Percentiles rank a stretch among this genome's conserved stretches.
These are phyloP conservation scores for Imbricaverruca yamaguchii DNA, from an alignment of 2,888 invertebrate species.

Conservation along the genomic window DNA sequence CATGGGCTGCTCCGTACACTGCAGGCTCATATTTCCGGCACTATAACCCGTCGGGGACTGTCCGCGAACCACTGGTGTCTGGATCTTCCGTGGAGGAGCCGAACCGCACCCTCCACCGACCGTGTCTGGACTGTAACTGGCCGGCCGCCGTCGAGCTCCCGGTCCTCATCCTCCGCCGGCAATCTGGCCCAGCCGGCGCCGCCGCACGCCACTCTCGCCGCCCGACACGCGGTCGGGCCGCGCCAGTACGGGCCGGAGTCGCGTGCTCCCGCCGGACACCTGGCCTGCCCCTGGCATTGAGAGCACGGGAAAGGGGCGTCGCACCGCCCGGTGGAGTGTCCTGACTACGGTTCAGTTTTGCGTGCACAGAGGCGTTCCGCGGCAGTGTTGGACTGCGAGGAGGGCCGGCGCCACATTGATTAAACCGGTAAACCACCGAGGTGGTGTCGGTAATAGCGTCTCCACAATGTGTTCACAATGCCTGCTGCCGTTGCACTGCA, in stretches of 20 bases:
- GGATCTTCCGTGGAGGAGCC: not conserved
- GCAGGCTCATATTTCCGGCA: not conserved
- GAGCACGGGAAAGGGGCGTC: not conserved
- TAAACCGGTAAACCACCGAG: not conserved
- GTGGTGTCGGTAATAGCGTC: not conserved
- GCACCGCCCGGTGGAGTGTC: not conserved
- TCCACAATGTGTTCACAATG: not conserved
- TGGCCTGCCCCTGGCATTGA: not conserved
- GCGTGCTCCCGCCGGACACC: not conserved
- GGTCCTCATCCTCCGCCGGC: not conserved
- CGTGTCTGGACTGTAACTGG: not conserved
- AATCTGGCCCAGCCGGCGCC: not conserved
- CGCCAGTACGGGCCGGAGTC: not conserved
- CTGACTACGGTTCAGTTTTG: not conserved
- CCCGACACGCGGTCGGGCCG: not conserved
- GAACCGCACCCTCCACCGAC: not conserved
- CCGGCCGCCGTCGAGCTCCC: not conserved
- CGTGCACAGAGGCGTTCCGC: not conserved
- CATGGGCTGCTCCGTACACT: conserved; percentile 3
- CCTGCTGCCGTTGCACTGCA: not conserved
- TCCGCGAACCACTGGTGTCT: not conserved
- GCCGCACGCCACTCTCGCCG: conserved; percentile 7
- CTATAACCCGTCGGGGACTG: not conserved
- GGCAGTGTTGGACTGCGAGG: not conserved
- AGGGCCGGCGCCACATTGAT: not conserved